Evolutionary conservation across 1,140 invertebrate species (phyloP).

Genomic region (Drosophila orena): DNA sequence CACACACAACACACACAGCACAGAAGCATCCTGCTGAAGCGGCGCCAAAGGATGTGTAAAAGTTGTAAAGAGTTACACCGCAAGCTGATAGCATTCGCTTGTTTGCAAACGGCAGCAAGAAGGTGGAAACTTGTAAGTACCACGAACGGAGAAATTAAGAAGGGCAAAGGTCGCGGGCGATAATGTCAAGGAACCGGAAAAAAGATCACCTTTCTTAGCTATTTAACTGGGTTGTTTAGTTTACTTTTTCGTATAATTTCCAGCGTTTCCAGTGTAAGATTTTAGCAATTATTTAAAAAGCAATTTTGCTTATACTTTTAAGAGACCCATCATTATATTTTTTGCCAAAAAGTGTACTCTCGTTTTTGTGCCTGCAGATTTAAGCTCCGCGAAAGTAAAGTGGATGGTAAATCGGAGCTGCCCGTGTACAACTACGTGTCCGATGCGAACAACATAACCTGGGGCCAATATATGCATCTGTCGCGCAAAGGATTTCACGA

Average conservation of each 20-base stretch:
- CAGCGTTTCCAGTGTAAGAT: no score
- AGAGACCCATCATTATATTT: not conserved
- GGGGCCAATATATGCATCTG: slow-evolving; percentile 85
- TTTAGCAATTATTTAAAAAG: no score
- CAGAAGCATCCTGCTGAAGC: slow-evolving; percentile 15
- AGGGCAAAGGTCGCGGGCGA: slow-evolving; percentile 13
- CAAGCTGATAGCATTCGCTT: slow-evolving; percentile 40
- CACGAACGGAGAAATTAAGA: slow-evolving; percentile 26
- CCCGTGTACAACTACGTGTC: slow-evolving; percentile 86
- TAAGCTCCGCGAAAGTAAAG: slow-evolving; percentile 45
- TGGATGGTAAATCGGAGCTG: slow-evolving; percentile 72
- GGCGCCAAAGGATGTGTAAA: slow-evolving; percentile 48
- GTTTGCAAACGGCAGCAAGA: slow-evolving; percentile 14
- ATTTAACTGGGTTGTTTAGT: not conserved
- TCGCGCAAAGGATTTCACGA: slow-evolving; percentile 83
- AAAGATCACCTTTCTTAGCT: not conserved
- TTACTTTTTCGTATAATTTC: not conserved
- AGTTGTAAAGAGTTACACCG: slow-evolving; percentile 49
- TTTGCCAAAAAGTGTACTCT: not conserved
- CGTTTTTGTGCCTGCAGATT: slow-evolving; percentile 35
- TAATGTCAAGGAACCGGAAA: slow-evolving; percentile 6
- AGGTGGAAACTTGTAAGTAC: slow-evolving; percentile 37
- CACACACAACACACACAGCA: not conserved
- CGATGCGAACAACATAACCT: slow-evolving; percentile 84
- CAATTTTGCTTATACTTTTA: not conserved